Evolutionary conservation across 2,113 vertebrate species (phyloP), one percentile per base, ranked within the genome.

Genomic region (Tragelaphus strepsiceros): DNA sequence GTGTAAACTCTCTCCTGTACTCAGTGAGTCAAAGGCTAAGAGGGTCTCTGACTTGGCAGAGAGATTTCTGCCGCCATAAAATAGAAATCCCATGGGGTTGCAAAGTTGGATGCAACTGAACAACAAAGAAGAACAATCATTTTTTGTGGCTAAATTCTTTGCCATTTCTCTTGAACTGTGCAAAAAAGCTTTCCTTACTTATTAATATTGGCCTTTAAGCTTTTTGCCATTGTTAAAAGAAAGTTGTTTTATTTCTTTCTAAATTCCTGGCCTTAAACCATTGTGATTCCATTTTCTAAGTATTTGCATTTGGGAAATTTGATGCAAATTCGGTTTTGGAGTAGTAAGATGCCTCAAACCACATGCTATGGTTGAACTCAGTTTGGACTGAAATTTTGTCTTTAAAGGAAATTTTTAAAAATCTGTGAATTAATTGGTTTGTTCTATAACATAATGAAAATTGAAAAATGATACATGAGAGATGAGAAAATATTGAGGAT

Each of bases 391-490:
- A 43, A 97, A 62, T 26, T 90, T 90, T 43, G 17, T 4, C 1
- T 26, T 93, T 96, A 86, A 56, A 7, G 94, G 71, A 81, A 24
- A 81, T 30, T 91, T 32, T 94, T 82, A 26, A 24, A 39, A 56
- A 91, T 67, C n/a, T 62, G 1, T 97, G 93, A 97, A 92, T 97
- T 97, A 97, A 96, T 94, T 98, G 64, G 3, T 15, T 98, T 97
- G 89, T 78, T 61, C 84, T 92, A 2, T 30, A 84, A 64, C 32
- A 91, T 0, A 67, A 71, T 89, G 78, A 97, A 96, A 24, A 10
- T 6, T 92, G 7, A 77, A 62, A 97, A 96, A 96, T 3, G 81
- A 95, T 32, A 49, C 90, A 11, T 90, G 54, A 58, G 30, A 85
- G 6, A 92, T 86, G 58, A 64, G 62, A 93, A 89, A 88, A 91